Base-by-base conservation (phyloP, 2,888 invertebrate species). In the Himalopsyche tibetana region DNA sequence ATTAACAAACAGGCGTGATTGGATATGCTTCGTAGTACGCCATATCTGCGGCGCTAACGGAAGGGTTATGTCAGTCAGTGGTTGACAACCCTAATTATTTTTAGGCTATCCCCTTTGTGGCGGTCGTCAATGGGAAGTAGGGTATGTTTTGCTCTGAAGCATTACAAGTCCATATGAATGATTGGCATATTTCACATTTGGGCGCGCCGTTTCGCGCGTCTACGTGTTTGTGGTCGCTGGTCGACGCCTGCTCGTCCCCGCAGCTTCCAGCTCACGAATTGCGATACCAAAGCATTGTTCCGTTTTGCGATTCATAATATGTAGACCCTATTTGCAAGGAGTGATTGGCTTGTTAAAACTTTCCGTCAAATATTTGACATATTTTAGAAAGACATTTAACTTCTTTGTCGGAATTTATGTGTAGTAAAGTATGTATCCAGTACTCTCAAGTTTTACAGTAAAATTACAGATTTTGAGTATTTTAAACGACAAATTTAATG, bases 161-260 rank as follows among this genome's bases (percentile, higher is more conserved):
- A 19, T 19, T 63, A 63, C 63, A n/a, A 63, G 63, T 63, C 28
- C 63, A 63, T 63, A 63, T 55, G 85, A 82, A 55, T 87, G 87
- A 87, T 87, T 87, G 87, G 85, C 87, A 87, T 82, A 85, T 87
- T 87, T 83, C 85, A 80, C 80, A 28, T 42, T 63, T 63, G 55
- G 80, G n/a, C n/a, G 42, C 79, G 28, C 69, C 51, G 55, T 36
- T 83, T 56, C 69, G 12, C 63, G 63, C 63, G 85, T 85, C 82
- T 83, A 69, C 85, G 85, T 87, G 85, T 83, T 87, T 87, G 87
- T 45, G 87, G 87, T 63, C 63, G 63, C 82, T 51, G 45, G 45
- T 19, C 45, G 63, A 63, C 63, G 63, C 56, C 80, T 80, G 40
- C 40, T 42, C 40, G 36, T 80, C 8, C 15, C 80, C 80, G n/a